phyloP scores from a whole-genome alignment of 92 coral and sea anemone genomes.

The Parazoanthus atlanticus region DNA sequence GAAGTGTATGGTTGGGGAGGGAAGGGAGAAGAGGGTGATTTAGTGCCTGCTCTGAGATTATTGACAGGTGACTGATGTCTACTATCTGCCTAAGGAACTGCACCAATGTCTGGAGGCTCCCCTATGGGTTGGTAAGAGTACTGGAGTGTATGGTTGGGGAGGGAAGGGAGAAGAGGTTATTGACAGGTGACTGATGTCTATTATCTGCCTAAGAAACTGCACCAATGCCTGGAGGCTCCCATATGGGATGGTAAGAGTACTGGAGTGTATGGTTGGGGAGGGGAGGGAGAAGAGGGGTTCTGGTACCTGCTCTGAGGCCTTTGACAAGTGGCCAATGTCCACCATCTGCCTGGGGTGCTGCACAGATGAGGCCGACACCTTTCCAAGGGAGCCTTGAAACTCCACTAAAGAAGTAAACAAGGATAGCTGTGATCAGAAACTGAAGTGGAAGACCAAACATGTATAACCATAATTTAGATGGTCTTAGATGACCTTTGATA shows the following conservation, averaged over 20 bases:
- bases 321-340: slow-evolving; percentile 71
- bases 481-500: no score
- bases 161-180: no score
- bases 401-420: slow-evolving; percentile 58
- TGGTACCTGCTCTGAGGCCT: slow-evolving; percentile 77
- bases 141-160: not conserved
- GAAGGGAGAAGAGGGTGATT: no score
- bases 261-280: no score
- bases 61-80: no score
- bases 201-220: not conserved
- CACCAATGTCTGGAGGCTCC: not conserved
- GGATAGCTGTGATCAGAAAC: not conserved
- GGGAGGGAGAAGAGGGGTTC: not conserved
- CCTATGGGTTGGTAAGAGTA: not conserved
- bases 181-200: no score
- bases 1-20: no score
- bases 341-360: slow-evolving; percentile 95
- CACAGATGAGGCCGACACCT: slow-evolving; percentile 87
- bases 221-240: not conserved
- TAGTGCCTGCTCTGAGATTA: no score
- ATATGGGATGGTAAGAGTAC: not conserved
- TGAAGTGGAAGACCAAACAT: not conserved
- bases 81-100: no score
- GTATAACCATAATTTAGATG: not conserved
- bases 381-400: slow-evolving; percentile 86